phyloP scores from a whole-genome alignment of 2,797 vertebrate genomes.

The Mus spretus region DNA sequence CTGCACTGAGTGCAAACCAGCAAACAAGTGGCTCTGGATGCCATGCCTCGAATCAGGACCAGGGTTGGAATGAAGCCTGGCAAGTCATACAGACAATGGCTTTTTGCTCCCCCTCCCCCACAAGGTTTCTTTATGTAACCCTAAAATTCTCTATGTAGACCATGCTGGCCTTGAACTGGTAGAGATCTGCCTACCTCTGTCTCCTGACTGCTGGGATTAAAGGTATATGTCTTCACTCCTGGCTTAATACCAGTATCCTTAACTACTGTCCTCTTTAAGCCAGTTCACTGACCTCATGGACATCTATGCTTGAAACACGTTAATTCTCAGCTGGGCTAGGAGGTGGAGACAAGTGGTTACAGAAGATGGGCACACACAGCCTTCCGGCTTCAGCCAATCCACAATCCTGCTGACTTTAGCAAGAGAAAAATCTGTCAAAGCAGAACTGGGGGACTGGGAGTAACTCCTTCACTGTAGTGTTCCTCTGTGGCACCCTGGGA shows the following conservation, averaged over 20 bases:
- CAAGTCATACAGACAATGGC: neutral
- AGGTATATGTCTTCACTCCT: neutral
- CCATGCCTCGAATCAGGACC: neutral
- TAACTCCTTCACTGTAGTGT: neutral
- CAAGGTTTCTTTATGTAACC: neutral
- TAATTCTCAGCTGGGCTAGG: constrained; percentile 12
- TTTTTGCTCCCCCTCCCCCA: neutral
- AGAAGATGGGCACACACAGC: constrained; percentile 9
- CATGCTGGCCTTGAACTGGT: neutral
- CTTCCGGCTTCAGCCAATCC: neutral
- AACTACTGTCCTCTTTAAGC: constrained; percentile 18
- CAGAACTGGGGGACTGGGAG: neutral
- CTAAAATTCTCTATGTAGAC: neutral
- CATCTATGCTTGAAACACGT: neutral
- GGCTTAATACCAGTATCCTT: neutral
- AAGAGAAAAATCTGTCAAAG: neutral
- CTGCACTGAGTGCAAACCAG: neutral
- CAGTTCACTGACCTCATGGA: neutral
- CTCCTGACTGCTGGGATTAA: neutral
- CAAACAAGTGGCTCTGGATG: neutral
- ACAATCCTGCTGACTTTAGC: neutral
- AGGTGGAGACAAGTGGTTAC: neutral
- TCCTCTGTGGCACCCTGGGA: neutral
- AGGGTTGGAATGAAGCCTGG: constrained; percentile 2
- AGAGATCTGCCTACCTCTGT: neutral